Percentiles rank a stretch among this genome's conserved stretches.
phyloP scores from a whole-genome alignment of 35 echinoderm and acorn worm genomes.

The Strongylocentrotus purpuratus region DNA sequence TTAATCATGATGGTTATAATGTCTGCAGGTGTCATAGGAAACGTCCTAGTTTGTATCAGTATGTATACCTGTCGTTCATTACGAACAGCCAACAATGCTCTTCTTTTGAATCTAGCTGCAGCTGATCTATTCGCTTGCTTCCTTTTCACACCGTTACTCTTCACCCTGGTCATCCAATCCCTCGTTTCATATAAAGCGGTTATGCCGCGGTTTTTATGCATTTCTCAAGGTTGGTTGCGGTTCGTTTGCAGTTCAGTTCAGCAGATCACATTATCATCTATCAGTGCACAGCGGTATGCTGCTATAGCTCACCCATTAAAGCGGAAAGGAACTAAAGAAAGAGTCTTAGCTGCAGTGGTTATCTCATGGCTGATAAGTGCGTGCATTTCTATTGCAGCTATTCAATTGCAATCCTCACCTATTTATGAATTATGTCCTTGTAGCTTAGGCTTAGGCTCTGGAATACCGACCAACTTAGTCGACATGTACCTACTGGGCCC shows the following conservation, averaged over 20 bases:
- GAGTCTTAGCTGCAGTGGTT: constrained; percentile 64
- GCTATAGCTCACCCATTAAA: constrained; percentile 85
- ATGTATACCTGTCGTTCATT: constrained; percentile 69
- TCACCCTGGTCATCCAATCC: not conserved
- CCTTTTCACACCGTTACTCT: constrained; percentile 62
- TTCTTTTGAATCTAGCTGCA: constrained; percentile 74
- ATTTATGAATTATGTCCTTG: constrained; percentile 71
- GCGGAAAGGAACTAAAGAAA: constrained; percentile 64
- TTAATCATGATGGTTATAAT: constrained; percentile 67
- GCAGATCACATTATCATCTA: constrained; percentile 74
- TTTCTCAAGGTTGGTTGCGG: constrained; percentile 63
- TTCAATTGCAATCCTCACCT: constrained; percentile 45
- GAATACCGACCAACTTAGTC: not conserved
- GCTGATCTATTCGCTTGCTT: constrained; percentile 71
- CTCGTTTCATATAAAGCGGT: not conserved
- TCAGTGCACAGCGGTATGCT: constrained; percentile 78
- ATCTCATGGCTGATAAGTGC: constrained; percentile 63
- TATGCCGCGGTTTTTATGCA: constrained; percentile 49
- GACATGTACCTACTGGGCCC: constrained; percentile 66
- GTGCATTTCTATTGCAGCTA: constrained; percentile 42
- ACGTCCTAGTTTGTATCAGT: constrained; percentile 79
- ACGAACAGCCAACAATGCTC: constrained; percentile 81
- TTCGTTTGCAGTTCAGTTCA: constrained; percentile 69
- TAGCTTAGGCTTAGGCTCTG: not conserved
- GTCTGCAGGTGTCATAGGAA: constrained; percentile 68